Percentiles rank a stretch among this genome's conserved stretches.
Conservation (phyloP, 2,888 invertebrate genomes). For the Bombylius major region DNA sequence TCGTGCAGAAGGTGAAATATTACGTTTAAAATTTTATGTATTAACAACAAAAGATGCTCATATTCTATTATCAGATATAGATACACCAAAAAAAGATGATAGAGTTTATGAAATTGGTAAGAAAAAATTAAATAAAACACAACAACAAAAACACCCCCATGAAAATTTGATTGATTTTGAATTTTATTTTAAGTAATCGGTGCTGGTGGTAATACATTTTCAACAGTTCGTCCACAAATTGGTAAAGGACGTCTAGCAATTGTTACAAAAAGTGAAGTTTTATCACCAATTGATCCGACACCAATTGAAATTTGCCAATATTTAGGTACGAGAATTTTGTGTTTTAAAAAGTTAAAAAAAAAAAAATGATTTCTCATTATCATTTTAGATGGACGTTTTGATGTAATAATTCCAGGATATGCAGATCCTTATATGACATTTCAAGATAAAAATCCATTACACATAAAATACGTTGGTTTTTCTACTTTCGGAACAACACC, state of each 20-base stretch:
- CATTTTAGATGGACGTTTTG: slow-evolving; percentile 44
- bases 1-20: slow-evolving; percentile 22
- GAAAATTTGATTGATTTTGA: not conserved
- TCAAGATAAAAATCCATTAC: slow-evolving; percentile 46
- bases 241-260: slow-evolving; percentile 45
- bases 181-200: slow-evolving; percentile 41
- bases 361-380: slow-evolving; percentile 2
- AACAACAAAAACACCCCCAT: not conserved
- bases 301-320: slow-evolving; percentile 53
- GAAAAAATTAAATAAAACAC: not conserved
- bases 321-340: slow-evolving; percentile 34
- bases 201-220: slow-evolving; percentile 57
- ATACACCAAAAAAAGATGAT: slow-evolving; percentile 37
- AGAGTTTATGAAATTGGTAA: slow-evolving; percentile 54
- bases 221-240: slow-evolving; percentile 49
- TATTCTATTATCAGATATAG: slow-evolving; percentile 46
- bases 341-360: not conserved
- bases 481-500: slow-evolving; percentile 52
- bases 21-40: slow-evolving; percentile 54
- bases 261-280: slow-evolving; percentile 41
- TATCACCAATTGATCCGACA: slow-evolving; percentile 48
- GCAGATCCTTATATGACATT: slow-evolving; percentile 46
- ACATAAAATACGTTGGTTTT: slow-evolving; percentile 53
- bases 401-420: slow-evolving; percentile 50
- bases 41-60: slow-evolving; percentile 56